Percentiles rank a stretch among this genome's conserved stretches.
These are phyloP conservation scores for Morinoia aosen DNA, from an alignment of 2,888 invertebrate species.

Conservation along the genomic window DNA sequence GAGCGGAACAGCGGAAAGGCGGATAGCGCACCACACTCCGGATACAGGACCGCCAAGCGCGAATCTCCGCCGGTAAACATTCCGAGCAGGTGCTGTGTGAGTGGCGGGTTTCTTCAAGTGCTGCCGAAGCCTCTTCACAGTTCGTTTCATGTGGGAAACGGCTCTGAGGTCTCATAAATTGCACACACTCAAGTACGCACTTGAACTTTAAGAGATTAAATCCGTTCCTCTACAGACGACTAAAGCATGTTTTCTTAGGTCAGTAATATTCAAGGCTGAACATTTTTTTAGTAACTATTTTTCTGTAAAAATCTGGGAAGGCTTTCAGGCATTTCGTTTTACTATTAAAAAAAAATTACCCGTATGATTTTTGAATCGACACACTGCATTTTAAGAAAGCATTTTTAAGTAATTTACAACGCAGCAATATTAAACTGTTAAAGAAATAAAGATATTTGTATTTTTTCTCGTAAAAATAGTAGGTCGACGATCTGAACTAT, in stretches of 20 bases:
- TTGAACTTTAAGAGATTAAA: background rate
- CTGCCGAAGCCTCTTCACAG: background rate
- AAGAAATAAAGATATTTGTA: too few relatives aligned
- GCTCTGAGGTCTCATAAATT: background rate
- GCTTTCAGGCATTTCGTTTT: too few relatives aligned
- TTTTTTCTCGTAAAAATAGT: too few relatives aligned
- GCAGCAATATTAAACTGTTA: too few relatives aligned
- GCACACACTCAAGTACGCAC: background rate
- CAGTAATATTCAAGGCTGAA: background rate
- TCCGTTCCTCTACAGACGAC: background rate
- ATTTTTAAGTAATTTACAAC: too few relatives aligned
- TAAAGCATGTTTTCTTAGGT: background rate
- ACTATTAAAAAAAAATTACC: too few relatives aligned
- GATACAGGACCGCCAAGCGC: slow-evolving; percentile 15
- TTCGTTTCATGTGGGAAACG: background rate
- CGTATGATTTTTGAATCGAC: too few relatives aligned
- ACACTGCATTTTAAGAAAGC: too few relatives aligned
- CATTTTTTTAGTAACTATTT: background rate
- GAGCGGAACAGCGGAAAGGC: slow-evolving; percentile 40
- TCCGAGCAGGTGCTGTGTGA: slow-evolving; percentile 8
- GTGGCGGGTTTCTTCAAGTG: background rate
- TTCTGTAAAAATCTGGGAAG: background rate
- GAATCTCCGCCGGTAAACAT: slow-evolving; percentile 18
- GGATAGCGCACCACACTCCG: slow-evolving; percentile 17
- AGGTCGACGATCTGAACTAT: too few relatives aligned